Evolutionary conservation across 1,140 invertebrate species (phyloP).

Genomic region (Caenorhabditis tropicalis): DNA sequence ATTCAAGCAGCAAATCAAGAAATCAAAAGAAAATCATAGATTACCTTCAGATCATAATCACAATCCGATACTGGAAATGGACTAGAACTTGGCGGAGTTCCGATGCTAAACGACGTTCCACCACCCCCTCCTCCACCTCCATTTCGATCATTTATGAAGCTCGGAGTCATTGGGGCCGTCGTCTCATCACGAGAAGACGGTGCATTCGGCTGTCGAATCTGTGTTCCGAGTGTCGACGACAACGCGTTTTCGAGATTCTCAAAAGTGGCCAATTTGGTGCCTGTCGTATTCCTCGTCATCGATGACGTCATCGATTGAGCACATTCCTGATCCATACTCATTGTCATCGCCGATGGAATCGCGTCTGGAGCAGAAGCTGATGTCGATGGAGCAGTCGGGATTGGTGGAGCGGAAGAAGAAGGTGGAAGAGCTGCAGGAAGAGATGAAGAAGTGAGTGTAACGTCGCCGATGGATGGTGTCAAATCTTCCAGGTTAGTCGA

Average conservation of each 20-base stretch:
- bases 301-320: slow-evolving; percentile 36
- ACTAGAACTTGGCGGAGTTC: slow-evolving; percentile 33
- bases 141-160: slow-evolving; percentile 20
- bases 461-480: too few relatives aligned
- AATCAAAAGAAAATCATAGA: neutral
- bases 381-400: too few relatives aligned
- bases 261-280: slow-evolving; percentile 35
- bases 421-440: neutral
- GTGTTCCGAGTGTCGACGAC: slow-evolving; percentile 41
- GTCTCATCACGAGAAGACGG: slow-evolving; percentile 30
- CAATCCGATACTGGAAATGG: slow-evolving; percentile 42
- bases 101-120: slow-evolving; percentile 12
- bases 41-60: slow-evolving; percentile 45
- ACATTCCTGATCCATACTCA: slow-evolving; percentile 24
- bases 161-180: slow-evolving; percentile 6
- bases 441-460: neutral
- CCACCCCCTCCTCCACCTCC: neutral
- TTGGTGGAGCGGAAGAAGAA: too few relatives aligned
- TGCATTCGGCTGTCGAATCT: slow-evolving; percentile 35
- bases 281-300: neutral
- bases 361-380: neutral
- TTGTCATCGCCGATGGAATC: neutral
- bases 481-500: slow-evolving; percentile 6
- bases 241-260: slow-evolving; percentile 43
- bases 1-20: too few relatives aligned